Base-by-base conservation (phyloP, 2,113 vertebrate genomes). In the Protobothrops mucrosquamatus region DNA sequence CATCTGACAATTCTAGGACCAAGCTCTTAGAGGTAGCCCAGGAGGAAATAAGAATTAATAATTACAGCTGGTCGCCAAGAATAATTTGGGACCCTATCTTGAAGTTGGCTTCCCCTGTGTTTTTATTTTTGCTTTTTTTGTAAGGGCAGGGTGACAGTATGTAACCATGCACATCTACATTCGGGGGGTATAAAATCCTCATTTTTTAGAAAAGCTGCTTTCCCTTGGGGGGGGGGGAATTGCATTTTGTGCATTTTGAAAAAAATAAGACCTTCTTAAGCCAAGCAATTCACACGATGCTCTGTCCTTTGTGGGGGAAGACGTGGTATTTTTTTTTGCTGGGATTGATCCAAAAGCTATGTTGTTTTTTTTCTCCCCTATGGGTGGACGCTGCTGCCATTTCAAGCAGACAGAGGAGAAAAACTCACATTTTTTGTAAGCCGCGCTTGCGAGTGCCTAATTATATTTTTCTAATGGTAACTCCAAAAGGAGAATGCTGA, bases 401-500 rank as follows among this genome's bases (percentile, higher is more conserved):
- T 34, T 12, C 22, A 57, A 57, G 54, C 52, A 89, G 34, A 20
- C 34, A 55, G 8, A 0, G 15, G 39, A 39, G 55, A 2, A 43
- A 15, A 88, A 46, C 3, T 55, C 15, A 69, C n/a, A 6, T 2
- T 6, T 6, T 15, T 34, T 15, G 12, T 69, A n/a, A 69, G 26
- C 61, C 1, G 11, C 0, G 12, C 61, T 93, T 87, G 43, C 64
- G 92, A 39, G 92, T 87, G 89, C 85, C 61, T 94, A 96, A 96
- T 93, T 95, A 56, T 94, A 69, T 95, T 92, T 74, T 91, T 4
- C 88, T 96, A 96, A 92, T 90, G 96, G 91, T 95, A 97, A 97
- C 96, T 97, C 95, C 93, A 93, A 93, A 95, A 93, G 96, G 95
- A 95, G 95, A 94, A 95, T 91, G 85, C 94, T 96, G 94, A 92